These are phyloP conservation scores for Synergus laeviventris DNA, from an alignment of 2,888 invertebrate genomes.

Conservation along the genomic window DNA sequence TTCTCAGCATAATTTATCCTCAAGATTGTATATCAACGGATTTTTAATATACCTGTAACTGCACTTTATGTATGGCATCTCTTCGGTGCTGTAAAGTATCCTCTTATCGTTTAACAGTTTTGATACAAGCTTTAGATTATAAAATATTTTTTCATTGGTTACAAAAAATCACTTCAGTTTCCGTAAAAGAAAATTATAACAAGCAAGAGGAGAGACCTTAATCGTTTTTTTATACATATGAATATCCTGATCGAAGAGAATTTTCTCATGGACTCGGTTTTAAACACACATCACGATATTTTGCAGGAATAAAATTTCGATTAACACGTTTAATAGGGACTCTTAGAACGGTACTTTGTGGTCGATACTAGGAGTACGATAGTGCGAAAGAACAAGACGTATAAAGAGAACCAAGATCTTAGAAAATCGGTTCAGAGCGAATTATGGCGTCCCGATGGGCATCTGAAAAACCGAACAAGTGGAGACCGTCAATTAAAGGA, in stretches of 20 bases:
- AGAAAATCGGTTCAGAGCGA: conserved; percentile 14
- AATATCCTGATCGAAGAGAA: too few species aligned
- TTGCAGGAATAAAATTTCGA: conserved; percentile 36
- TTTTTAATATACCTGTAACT: neutral
- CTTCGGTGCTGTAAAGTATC: too few species aligned
- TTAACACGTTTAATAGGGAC: conserved; percentile 27
- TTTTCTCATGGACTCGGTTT: neutral
- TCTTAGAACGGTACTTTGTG: conserved; percentile 19
- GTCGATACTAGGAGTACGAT: conserved; percentile 4
- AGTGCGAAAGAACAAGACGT: conserved; percentile 22
- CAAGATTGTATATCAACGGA: neutral
- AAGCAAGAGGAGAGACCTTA: neutral
- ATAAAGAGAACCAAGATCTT: conserved; percentile 22
- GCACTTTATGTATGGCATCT: too few species aligned
- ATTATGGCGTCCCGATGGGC: conserved; percentile 25
- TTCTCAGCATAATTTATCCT: neutral
- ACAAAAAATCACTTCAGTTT: too few species aligned
- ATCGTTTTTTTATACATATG: neutral
- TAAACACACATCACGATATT: neutral
- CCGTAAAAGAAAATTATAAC: neutral
- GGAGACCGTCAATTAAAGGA: conserved; percentile 30
- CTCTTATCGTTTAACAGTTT: too few species aligned
- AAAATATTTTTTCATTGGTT: neutral
- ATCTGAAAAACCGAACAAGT: conserved; percentile 27
- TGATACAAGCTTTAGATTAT: too few species aligned